Evolutionary conservation across 2,888 invertebrate genomes (phyloP).

Genomic region (Harpalus rubripes): DNA sequence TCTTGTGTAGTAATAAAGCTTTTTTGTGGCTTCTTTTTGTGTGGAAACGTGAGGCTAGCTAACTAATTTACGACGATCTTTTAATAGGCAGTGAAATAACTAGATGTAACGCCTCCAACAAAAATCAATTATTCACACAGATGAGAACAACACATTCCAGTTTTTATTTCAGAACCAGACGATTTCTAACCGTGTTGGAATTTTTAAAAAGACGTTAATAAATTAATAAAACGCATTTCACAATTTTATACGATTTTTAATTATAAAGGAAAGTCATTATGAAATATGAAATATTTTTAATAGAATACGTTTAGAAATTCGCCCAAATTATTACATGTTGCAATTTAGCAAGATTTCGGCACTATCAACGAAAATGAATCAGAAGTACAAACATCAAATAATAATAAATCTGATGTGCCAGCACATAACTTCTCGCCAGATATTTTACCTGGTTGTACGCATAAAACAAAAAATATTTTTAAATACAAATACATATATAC

Average conservation of each 20-base stretch:
- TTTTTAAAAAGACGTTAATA: conserved; percentile 64
- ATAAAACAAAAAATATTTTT: too few species aligned
- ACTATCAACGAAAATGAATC: too few species aligned
- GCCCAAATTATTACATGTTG: neutral
- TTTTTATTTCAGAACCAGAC: conserved; percentile 56
- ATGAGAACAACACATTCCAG: conserved; percentile 29
- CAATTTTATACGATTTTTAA: neutral
- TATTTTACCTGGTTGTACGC: too few species aligned
- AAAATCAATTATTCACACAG: conserved; percentile 64
- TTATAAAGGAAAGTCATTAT: neutral
- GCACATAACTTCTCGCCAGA: too few species aligned
- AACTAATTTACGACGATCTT: conserved; percentile 52
- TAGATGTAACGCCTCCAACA: conserved; percentile 50
- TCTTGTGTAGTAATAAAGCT: conserved; percentile 48
- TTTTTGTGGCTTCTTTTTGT: conserved; percentile 30
- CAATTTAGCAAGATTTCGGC: neutral
- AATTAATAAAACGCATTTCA: conserved; percentile 49
- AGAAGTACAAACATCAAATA: too few species aligned
- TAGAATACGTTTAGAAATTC: neutral
- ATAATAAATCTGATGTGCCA: too few species aligned
- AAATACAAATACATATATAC: too few species aligned
- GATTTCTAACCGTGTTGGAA: conserved; percentile 61
- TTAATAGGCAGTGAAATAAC: conserved; percentile 57
- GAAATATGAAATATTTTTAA: conserved; percentile 13
- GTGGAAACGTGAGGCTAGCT: conserved; percentile 52